phyloP scores from a whole-genome alignment of 2,797 vertebrate genomes.

The Falco berigora region DNA sequence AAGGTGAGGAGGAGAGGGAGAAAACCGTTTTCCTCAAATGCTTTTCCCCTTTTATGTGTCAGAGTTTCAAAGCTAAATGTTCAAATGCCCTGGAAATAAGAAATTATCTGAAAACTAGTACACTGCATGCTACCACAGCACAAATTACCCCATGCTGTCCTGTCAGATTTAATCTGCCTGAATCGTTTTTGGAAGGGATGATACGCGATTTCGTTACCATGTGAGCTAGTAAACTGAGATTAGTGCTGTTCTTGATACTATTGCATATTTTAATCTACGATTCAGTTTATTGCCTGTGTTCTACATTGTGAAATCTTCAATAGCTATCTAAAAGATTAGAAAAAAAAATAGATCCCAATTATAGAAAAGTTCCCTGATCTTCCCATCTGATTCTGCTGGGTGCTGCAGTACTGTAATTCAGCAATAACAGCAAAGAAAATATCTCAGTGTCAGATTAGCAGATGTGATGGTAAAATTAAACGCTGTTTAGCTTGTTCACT shows the following conservation, averaged over 20 bases:
- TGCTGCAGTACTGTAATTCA: not conserved
- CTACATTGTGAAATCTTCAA: not conserved
- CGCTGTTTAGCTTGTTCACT: not conserved
- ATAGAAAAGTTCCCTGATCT: not conserved
- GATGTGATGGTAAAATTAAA: not conserved
- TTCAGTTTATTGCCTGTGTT: not conserved
- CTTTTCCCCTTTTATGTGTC: slow-evolving; percentile 28
- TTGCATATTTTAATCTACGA: slow-evolving; percentile 2
- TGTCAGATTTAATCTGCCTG: slow-evolving; percentile 62
- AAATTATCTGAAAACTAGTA: slow-evolving; percentile 58
- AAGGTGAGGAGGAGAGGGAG: not conserved
- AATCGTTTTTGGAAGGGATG: slow-evolving; percentile 51
- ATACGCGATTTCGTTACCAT: slow-evolving; percentile 33
- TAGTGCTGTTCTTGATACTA: not conserved
- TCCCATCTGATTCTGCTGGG: not conserved
- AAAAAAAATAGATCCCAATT: not conserved
- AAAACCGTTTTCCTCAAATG: slow-evolving; percentile 29
- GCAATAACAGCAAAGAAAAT: not conserved
- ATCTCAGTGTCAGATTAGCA: not conserved
- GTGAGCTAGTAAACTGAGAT: slow-evolving; percentile 1
- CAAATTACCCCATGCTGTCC: slow-evolving; percentile 60
- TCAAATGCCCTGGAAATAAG: slow-evolving; percentile 60
- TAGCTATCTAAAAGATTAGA: not conserved
- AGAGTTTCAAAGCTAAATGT: slow-evolving; percentile 55
- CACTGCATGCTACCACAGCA: slow-evolving; percentile 26